Evolutionary conservation across 2,888 invertebrate species (phyloP).

Genomic region (Lypha dubia): DNA sequence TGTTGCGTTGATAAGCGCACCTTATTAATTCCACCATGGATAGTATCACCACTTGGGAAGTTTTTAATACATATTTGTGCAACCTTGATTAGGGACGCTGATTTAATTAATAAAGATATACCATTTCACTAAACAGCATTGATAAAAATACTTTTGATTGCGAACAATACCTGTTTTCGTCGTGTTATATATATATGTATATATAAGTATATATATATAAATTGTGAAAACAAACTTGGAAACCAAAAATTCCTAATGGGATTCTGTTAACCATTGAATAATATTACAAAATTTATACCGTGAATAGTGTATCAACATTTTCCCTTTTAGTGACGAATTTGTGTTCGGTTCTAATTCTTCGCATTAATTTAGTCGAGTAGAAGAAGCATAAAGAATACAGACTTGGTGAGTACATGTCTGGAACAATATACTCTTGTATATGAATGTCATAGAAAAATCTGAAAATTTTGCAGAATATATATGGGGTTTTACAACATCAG

Average conservation of each 20-base stretch:
- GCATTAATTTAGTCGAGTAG: conserved; percentile 50
- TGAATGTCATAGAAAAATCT: not conserved
- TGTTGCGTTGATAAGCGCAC: no score
- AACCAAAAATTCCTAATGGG: not conserved
- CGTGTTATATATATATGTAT: no score
- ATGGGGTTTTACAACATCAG: not conserved
- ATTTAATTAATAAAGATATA: conserved; percentile 33
- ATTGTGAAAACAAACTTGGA: not conserved
- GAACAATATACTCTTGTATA: conserved; percentile 34
- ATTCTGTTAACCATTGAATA: not conserved
- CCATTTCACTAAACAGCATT: conserved; percentile 55
- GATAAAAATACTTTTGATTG: conserved; percentile 51
- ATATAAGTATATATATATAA: not conserved
- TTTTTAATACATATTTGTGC: conserved; percentile 19
- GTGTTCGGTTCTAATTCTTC: conserved; percentile 62
- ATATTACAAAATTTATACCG: conserved; percentile 12
- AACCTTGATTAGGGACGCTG: conserved; percentile 67
- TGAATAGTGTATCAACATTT: conserved; percentile 37
- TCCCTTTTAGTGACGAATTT: conserved; percentile 52
- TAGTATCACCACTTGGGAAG: no score
- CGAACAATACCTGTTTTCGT: conserved; percentile 33
- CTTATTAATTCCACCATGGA: no score
- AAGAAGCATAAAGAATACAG: conserved; percentile 67
- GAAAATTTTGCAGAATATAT: not conserved
- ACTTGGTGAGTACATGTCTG: conserved; percentile 67